Evolutionary conservation across 2,797 vertebrate genomes (phyloP).

Genomic region (Myoxocephalus aenaeus): DNA sequence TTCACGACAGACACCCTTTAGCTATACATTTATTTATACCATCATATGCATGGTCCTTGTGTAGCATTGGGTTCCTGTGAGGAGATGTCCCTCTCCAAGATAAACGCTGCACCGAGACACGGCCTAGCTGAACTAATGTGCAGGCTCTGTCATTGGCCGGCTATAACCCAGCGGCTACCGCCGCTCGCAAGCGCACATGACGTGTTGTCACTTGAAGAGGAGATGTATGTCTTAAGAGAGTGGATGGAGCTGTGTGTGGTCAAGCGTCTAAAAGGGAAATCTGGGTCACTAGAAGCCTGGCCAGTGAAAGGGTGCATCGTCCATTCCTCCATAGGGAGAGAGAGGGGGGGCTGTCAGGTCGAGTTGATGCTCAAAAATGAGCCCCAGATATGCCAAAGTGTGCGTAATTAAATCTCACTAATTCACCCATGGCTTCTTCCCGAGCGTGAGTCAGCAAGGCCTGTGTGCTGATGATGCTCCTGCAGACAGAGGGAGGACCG

Average conservation of each 20-base stretch:
- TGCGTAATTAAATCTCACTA: slow-evolving; percentile 53
- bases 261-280: slow-evolving; percentile 52
- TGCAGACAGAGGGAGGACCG: slow-evolving; percentile 32
- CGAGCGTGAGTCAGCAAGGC: slow-evolving; percentile 78
- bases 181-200: slow-evolving; percentile 23
- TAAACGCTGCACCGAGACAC: slow-evolving; percentile 37
- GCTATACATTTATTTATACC: not conserved
- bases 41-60: not conserved
- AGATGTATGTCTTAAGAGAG: slow-evolving; percentile 10
- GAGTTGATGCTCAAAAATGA: slow-evolving; percentile 38
- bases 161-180: not conserved
- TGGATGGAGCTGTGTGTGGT: slow-evolving; percentile 45
- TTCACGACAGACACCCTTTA: not conserved
- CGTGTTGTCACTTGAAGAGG: slow-evolving; percentile 56
- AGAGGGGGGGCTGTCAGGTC: slow-evolving; percentile 19
- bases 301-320: slow-evolving; percentile 48
- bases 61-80: not conserved
- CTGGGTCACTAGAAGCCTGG: slow-evolving; percentile 55
- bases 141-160: slow-evolving; percentile 56
- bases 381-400: slow-evolving; percentile 52
- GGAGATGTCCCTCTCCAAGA: not conserved
- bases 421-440: slow-evolving; percentile 46
- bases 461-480: slow-evolving; percentile 41
- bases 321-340: not conserved
- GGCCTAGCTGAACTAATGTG: slow-evolving; percentile 68